phyloP scores from a whole-genome alignment of 2,888 invertebrate species.

The Argyresthia albistria region DNA sequence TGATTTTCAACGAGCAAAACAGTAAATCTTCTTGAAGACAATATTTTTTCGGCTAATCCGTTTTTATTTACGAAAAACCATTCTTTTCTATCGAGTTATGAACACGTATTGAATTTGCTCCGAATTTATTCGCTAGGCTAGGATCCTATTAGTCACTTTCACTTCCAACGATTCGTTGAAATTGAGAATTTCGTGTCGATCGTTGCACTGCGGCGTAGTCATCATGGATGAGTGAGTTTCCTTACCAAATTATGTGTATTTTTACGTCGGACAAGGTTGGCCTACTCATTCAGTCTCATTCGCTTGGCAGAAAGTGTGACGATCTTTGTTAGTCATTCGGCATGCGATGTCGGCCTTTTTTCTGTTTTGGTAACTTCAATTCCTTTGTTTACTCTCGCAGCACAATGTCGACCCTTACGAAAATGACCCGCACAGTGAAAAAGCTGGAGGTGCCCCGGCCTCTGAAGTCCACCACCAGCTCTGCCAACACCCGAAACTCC shows the following conservation, averaged over 20 bases:
- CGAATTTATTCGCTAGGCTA: constrained; percentile 68
- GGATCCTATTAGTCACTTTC: constrained; percentile 66
- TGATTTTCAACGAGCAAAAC: constrained; percentile 64
- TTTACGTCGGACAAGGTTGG: not conserved
- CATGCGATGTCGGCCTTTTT: not conserved
- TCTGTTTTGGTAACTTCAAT: not conserved
- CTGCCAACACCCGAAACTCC: constrained; percentile 65
- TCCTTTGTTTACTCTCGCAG: constrained; percentile 28
- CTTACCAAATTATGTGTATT: constrained; percentile 23
- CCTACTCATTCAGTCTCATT: not conserved
- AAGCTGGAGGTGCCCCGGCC: constrained; percentile 84
- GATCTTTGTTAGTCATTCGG: not conserved
- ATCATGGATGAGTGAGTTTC: constrained; percentile 70
- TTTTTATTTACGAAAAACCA: constrained; percentile 59
- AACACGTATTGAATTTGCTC: constrained; percentile 70
- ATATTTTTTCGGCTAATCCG: constrained; percentile 60
- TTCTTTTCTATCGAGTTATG: constrained; percentile 57
- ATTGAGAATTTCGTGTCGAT: constrained; percentile 51
- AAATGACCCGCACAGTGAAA: constrained; percentile 79
- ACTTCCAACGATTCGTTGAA: constrained; percentile 59
- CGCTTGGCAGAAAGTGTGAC: constrained; percentile 1
- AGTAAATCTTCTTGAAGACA: constrained; percentile 58
- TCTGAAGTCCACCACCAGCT: constrained; percentile 75
- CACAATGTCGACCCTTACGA: constrained; percentile 73
- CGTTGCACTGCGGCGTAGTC: constrained; percentile 40